These are phyloP conservation scores for Phengaris alcon DNA, from an alignment of 2,888 invertebrate species.

Conservation along the genomic window DNA sequence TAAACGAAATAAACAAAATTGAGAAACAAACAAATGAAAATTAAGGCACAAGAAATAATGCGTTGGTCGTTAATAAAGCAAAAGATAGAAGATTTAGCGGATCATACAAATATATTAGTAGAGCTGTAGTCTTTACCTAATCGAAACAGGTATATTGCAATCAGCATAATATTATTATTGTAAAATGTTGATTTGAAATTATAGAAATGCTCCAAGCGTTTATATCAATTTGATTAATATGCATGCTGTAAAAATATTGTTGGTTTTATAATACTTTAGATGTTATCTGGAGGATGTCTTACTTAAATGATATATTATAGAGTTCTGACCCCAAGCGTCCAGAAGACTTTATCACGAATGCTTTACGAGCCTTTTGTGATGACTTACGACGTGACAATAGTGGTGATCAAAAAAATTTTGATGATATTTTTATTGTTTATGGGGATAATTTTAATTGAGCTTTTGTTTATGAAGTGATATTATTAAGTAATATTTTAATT, in stretches of 20 bases:
- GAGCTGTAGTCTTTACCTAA: background rate
- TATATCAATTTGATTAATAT: slow-evolving; percentile 48
- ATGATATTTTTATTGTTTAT: background rate
- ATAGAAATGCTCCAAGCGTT: slow-evolving; percentile 45
- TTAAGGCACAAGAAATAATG: too few species aligned
- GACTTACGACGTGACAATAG: slow-evolving; percentile 16
- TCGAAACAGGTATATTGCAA: background rate
- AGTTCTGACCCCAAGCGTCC: slow-evolving; percentile 12
- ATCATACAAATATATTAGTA: too few species aligned
- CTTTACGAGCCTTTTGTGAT: slow-evolving; percentile 3
- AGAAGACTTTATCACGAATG: slow-evolving; percentile 23
- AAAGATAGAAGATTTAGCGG: too few species aligned
- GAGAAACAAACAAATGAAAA: too few species aligned
- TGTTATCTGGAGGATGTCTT: slow-evolving; percentile 33
- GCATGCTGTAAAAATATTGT: slow-evolving; percentile 42
- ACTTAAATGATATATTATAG: slow-evolving; percentile 33
- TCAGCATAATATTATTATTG: background rate
- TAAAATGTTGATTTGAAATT: background rate
- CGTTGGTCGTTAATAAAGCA: too few species aligned
- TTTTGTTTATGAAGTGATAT: slow-evolving; percentile 2
- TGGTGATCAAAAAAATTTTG: background rate
- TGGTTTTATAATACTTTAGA: slow-evolving; percentile 37
- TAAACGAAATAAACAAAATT: too few species aligned
- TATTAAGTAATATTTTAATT: slow-evolving; percentile 1
- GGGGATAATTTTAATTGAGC: background rate